Percentiles rank a stretch among this genome's conserved stretches.
Conservation (phyloP, 2,888 invertebrate genomes). For the Laothoe populi region DNA sequence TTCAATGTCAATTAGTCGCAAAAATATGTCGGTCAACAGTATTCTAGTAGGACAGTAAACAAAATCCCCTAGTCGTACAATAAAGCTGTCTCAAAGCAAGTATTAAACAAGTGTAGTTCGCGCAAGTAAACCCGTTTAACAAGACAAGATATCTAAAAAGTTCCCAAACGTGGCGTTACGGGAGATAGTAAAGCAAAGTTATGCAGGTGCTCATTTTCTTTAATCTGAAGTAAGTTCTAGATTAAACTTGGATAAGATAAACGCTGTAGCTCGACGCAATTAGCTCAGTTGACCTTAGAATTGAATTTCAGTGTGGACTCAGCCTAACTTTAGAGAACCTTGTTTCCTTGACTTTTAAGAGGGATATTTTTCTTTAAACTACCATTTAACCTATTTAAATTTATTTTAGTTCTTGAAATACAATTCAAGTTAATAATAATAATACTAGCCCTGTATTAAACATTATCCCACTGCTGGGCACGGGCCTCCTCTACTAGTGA, state of each 20-base stretch:
- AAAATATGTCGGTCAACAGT: too few relatives aligned
- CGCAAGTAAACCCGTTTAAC: not conserved
- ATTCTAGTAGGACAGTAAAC: too few relatives aligned
- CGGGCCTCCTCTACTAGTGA: too few relatives aligned
- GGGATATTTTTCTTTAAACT: slow-evolving; percentile 6
- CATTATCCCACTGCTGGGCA: too few relatives aligned
- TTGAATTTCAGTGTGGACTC: slow-evolving; percentile 35
- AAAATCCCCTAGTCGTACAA: not conserved
- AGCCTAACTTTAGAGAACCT: slow-evolving; percentile 25
- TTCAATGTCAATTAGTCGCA: too few relatives aligned
- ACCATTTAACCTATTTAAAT: not conserved
- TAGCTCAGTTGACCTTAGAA: slow-evolving; percentile 36
- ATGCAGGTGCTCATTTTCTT: slow-evolving; percentile 19
- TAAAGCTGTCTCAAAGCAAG: not conserved
- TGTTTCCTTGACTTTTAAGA: slow-evolving; percentile 18
- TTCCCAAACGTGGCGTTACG: not conserved
- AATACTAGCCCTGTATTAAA: too few relatives aligned
- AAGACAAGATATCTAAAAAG: not conserved
- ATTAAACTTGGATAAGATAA: slow-evolving; percentile 30
- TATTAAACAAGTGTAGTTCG: not conserved
- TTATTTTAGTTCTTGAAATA: slow-evolving; percentile 2
- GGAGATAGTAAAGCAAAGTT: slow-evolving; percentile 8
- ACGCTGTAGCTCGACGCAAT: slow-evolving; percentile 34
- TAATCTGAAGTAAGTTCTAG: slow-evolving; percentile 26
- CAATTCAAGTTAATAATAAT: too few relatives aligned